Base-by-base conservation (phyloP, 2,888 invertebrate genomes). In the Phortica okadai region DNA sequence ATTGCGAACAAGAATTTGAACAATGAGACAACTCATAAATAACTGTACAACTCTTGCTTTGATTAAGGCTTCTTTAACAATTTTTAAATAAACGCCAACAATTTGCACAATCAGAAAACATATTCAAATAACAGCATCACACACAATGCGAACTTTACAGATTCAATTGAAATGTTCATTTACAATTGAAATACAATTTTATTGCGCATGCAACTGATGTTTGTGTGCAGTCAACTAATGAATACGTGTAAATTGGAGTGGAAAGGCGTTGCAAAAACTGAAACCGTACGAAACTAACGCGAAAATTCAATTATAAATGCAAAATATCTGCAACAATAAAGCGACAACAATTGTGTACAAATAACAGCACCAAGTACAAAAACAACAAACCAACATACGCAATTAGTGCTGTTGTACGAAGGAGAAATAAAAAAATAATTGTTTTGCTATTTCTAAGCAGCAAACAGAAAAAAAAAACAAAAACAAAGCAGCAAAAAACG, bases 221-320 rank as follows among this genome's bases (percentile, higher is more conserved):
- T 21, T 16, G 10, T 62, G 56, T 56, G 56, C 56, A 7, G 21
- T 81, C 83, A 83, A 84, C 85, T 87, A 85, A 87, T 87, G 87
- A 85, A 85, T 84, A 86, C 87, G 85, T 84, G 85, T 87, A 85
- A 85, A 86, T 87, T 85, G 87, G 86, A 86, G 84, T 87, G 81
- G 82, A 84, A 84, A 50, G 50, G 85, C 84, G 84, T 81, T 82
- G 83, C 83, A 77, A 78, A 80, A 77, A 77, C 79, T 59, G 74
- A 76, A 72, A 74, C 70, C 4, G 54, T 54, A 54, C 45, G 70
- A 82, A 87, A 74, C 87, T 86, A 87, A 86, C 80, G 86, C 82
- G 83, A 85, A 85, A 87, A 85, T 85, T 85, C 85, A 85, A 85
- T 85, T 85, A 85, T 86, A 85, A 87, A 85, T 85, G 85, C 84